A percentile compares a stretch with the other conserved stretches of the same genome.
phyloP scores from a whole-genome alignment of 2,888 invertebrate species.

The Oscheius sp. region DNA sequence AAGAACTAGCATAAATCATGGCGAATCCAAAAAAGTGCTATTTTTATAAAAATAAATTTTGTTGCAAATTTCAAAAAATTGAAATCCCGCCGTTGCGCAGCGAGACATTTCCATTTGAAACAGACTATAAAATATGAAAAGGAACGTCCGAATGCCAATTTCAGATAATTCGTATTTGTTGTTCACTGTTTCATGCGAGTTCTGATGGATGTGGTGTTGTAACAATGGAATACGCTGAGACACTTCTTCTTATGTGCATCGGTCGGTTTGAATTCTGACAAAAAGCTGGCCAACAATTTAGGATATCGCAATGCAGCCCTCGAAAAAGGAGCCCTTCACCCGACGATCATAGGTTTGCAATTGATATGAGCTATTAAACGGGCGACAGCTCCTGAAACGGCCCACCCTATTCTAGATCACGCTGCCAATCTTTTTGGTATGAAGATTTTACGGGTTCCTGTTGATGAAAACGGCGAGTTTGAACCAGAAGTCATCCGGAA shows the following conservation, averaged over 20 bases:
- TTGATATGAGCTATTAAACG: no score
- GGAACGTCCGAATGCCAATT: background rate
- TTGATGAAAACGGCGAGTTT: conserved; percentile 43
- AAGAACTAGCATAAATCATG: no score
- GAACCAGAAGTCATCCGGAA: conserved; percentile 47
- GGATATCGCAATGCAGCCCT: conserved; percentile 84
- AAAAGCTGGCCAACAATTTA: conserved; percentile 34
- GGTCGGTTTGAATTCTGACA: conserved; percentile 8
- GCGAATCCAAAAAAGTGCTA: no score
- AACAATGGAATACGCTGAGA: conserved; percentile 96
- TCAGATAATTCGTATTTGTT: conserved; percentile 62
- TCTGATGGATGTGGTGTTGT: conserved; percentile 82
- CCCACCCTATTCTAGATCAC: conserved; percentile 76
- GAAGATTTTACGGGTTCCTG: conserved; percentile 76
- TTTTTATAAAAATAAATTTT: no score
- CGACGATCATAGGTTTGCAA: conserved; percentile 81
- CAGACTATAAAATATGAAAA: no score
- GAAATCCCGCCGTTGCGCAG: no score
- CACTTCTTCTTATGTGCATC: conserved; percentile 94
- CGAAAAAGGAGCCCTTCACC: conserved; percentile 83
- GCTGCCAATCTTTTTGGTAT: conserved; percentile 82
- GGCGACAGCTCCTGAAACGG: conserved; percentile 42
- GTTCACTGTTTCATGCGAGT: conserved; percentile 86
- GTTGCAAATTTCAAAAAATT: no score
- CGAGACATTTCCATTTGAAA: no score